These are phyloP conservation scores for Andrena dorsata DNA, from an alignment of 2,888 invertebrate species.

Conservation along the genomic window DNA sequence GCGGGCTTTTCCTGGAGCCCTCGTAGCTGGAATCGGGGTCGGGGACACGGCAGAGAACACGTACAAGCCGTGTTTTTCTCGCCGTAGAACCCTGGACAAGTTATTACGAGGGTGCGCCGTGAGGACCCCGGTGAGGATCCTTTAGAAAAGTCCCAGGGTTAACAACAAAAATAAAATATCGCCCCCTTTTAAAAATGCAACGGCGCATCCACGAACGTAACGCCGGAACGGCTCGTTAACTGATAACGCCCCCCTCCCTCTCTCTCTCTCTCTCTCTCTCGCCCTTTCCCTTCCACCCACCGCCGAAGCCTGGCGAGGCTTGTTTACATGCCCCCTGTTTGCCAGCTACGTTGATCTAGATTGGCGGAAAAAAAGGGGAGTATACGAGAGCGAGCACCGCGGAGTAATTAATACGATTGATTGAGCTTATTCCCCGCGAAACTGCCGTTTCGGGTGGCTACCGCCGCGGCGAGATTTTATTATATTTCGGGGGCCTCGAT, in stretches of 20 bases:
- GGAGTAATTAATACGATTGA: slow-evolving; percentile 68
- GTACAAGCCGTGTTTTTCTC: slow-evolving; percentile 52
- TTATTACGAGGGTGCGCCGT: slow-evolving; percentile 55
- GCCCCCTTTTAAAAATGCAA: slow-evolving; percentile 55
- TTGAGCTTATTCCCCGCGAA: slow-evolving; percentile 40
- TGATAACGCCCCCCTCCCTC: slow-evolving; percentile 46
- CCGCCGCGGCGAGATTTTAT: slow-evolving; percentile 36
- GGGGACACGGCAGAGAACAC: slow-evolving; percentile 19
- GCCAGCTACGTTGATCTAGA: slow-evolving; percentile 61
- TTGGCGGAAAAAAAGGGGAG: slow-evolving; percentile 39
- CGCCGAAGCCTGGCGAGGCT: slow-evolving; percentile 12
- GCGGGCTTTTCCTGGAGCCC: slow-evolving; percentile 27
- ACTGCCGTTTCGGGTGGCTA: slow-evolving; percentile 35
- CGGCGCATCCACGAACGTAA: slow-evolving; percentile 38
- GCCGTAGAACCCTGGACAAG: slow-evolving; percentile 40
- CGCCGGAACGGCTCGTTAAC: slow-evolving; percentile 62
- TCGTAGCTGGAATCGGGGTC: slow-evolving; percentile 35
- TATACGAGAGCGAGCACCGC: slow-evolving; percentile 9
- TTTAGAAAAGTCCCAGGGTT: slow-evolving; percentile 60
- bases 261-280: not conserved
- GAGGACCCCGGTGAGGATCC: slow-evolving; percentile 54
- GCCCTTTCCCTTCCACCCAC: not conserved
- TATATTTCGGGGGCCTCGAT: slow-evolving; percentile 33
- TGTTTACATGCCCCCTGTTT: slow-evolving; percentile 49
- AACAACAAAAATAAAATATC: slow-evolving; percentile 61